Evolutionary conservation across 2,797 vertebrate genomes (phyloP).

Genomic region (Iguana delicatissima): DNA sequence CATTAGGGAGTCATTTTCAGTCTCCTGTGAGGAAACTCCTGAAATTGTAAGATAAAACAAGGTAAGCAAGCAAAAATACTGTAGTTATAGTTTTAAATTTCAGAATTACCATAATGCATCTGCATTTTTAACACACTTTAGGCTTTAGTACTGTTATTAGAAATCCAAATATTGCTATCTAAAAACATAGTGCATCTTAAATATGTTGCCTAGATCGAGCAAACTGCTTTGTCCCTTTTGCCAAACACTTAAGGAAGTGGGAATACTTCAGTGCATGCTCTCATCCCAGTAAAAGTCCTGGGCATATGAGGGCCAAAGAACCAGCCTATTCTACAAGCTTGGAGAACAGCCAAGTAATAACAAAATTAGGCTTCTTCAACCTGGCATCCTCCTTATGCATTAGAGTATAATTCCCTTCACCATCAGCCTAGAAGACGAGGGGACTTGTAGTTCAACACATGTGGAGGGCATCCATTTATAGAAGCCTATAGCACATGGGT

Average conservation of each 20-base stretch:
- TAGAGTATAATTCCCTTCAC: background rate
- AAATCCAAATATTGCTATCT: no score
- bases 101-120: background rate
- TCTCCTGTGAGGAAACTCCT: background rate
- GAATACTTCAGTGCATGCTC: background rate
- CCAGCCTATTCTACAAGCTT: background rate
- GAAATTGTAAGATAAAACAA: background rate
- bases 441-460: background rate
- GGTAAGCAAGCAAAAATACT: background rate
- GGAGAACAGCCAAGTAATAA: background rate
- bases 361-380: background rate
- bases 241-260: background rate
- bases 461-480: background rate
- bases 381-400: background rate
- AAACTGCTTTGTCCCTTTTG: no score
- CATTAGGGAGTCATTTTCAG: background rate
- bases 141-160: background rate
- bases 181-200: no score
- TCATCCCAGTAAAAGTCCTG: background rate
- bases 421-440: background rate
- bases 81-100: slow-evolving; percentile 7
- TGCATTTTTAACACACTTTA: background rate
- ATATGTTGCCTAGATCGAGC: no score
- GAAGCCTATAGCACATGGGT: background rate
- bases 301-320: background rate